Evolutionary conservation across 1,140 invertebrate species (phyloP).

Genomic region (Zelostemma sp.): DNA sequence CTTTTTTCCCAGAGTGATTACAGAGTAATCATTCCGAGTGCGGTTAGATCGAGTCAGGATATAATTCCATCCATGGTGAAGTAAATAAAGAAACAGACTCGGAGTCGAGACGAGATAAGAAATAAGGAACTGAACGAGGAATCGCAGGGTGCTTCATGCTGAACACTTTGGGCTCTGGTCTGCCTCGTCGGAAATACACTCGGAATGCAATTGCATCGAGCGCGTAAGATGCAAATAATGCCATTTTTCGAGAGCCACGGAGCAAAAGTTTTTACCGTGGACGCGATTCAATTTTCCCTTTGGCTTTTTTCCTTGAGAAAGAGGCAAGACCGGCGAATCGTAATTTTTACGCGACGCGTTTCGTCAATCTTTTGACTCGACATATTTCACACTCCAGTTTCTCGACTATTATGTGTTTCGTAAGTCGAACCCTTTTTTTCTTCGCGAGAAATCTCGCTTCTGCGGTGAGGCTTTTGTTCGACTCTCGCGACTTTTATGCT

Average conservation of each 20-base stretch:
- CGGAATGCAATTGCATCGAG: slow-evolving; percentile 13
- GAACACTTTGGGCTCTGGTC: slow-evolving; percentile 10
- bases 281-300: too few relatives aligned
- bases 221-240: neutral
- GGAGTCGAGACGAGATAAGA: slow-evolving; percentile 24
- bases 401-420: slow-evolving; percentile 24
- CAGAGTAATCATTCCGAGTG: slow-evolving; percentile 51
- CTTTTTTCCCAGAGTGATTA: slow-evolving; percentile 41
- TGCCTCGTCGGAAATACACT: neutral
- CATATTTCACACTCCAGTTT: slow-evolving; percentile 14
- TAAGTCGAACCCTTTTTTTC: slow-evolving; percentile 22
- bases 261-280: too few relatives aligned
- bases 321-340: too few relatives aligned
- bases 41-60: slow-evolving; percentile 34
- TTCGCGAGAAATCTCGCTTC: slow-evolving; percentile 12
- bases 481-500: neutral
- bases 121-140: slow-evolving; percentile 19
- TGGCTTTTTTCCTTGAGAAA: too few relatives aligned
- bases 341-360: too few relatives aligned
- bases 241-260: too few relatives aligned
- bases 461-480: slow-evolving; percentile 5
- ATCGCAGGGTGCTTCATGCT: slow-evolving; percentile 7
- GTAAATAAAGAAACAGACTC: slow-evolving; percentile 35
- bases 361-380: too few relatives aligned
- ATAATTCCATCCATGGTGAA: slow-evolving; percentile 23